Evolutionary conservation across 2,113 vertebrate species (phyloP).

Genomic region (Ptilorrhoa leucosticta): DNA sequence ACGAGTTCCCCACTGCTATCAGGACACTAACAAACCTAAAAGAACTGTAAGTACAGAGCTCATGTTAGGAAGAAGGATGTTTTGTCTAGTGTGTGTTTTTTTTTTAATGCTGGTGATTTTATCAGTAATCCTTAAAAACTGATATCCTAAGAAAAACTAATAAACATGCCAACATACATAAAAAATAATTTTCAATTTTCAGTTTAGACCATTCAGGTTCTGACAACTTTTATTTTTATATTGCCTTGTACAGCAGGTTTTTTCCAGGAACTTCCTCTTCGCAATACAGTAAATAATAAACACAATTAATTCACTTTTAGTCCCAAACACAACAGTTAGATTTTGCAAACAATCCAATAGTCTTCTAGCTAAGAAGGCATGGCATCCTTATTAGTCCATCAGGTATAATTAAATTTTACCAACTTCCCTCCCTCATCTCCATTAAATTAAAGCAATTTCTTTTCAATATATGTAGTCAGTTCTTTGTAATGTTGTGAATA

Average conservation of each 20-base stretch:
- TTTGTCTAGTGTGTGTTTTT: conserved; percentile 14
- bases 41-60: conserved; percentile 85
- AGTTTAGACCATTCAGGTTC: not conserved
- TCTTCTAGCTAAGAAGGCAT: not conserved
- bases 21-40: conserved; percentile 85
- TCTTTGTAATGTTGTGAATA: not conserved
- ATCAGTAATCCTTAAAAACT: conserved; percentile 1
- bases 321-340: not conserved
- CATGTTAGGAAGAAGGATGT: not conserved
- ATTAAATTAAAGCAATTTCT: not conserved
- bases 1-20: conserved; percentile 83
- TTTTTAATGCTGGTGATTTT: conserved; percentile 23
- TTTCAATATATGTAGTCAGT: not conserved
- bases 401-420: not conserved
- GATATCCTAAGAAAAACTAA: not conserved
- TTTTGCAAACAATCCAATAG: not conserved
- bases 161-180: not conserved
- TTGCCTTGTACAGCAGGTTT: not conserved
- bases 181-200: not conserved
- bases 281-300: not conserved
- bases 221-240: not conserved
- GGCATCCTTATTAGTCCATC: not conserved
- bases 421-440: not conserved
- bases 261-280: not conserved
- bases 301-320: not conserved